Evolutionary conservation across 2,888 invertebrate species (phyloP).

Genomic region (Caenorhabditis panamensis): DNA sequence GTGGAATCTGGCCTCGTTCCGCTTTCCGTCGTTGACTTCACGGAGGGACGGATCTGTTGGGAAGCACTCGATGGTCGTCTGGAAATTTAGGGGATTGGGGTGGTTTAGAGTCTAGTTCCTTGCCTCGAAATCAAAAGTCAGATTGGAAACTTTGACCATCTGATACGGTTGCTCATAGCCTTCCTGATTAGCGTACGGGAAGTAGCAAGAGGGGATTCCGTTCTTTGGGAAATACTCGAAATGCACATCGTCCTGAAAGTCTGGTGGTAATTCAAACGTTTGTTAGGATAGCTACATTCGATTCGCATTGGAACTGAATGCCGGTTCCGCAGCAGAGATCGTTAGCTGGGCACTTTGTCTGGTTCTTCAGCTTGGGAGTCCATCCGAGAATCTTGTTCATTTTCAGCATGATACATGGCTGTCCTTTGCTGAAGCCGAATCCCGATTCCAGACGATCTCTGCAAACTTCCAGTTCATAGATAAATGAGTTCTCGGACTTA

Average conservation of each 20-base stretch:
- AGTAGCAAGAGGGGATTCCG: slow-evolving; percentile 58
- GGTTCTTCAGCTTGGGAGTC: slow-evolving; percentile 29
- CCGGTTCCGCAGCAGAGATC: slow-evolving; percentile 50
- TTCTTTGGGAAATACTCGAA: slow-evolving; percentile 54
- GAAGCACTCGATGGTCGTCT: slow-evolving; percentile 46
- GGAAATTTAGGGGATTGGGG: not conserved
- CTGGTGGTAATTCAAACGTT: not conserved
- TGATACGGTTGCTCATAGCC: slow-evolving; percentile 61
- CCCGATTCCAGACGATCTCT: slow-evolving; percentile 51
- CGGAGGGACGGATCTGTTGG: slow-evolving; percentile 12
- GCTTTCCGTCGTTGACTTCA: slow-evolving; percentile 9
- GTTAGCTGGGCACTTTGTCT: slow-evolving; percentile 1
- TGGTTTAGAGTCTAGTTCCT: too few relatives aligned
- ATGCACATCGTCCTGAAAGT: slow-evolving; percentile 40
- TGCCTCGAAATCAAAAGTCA: slow-evolving; percentile 37
- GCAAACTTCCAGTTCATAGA: not conserved
- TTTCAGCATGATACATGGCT: slow-evolving; percentile 63
- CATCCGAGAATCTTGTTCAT: slow-evolving; percentile 62
- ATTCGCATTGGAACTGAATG: slow-evolving; percentile 46
- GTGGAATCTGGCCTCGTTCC: slow-evolving; percentile 44
- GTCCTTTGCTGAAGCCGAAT: slow-evolving; percentile 60
- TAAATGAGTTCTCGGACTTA: slow-evolving; percentile 2
- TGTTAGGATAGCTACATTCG: not conserved
- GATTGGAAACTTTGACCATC: slow-evolving; percentile 56
- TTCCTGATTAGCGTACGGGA: slow-evolving; percentile 50